Evolutionary conservation across 2,113 vertebrate genomes (phyloP), one percentile per base, ranked within the genome.

Genomic region (Alligator sinensis): DNA sequence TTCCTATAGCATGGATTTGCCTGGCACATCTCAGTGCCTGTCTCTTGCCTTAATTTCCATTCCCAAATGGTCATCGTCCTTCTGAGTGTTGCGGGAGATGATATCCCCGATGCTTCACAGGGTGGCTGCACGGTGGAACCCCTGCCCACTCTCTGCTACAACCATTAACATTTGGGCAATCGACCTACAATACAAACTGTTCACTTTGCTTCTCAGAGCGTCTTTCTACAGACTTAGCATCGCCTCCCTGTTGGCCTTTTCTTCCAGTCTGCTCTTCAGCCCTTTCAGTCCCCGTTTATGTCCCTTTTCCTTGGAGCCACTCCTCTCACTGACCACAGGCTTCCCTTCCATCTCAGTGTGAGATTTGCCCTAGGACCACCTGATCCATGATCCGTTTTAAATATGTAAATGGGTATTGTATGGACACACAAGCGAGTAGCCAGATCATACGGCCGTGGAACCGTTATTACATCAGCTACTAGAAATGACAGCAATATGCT

Each of bases 381-480:
- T 70, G 68, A 8, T 38, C 68, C 30, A 21, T 70, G 18, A 70
- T 70, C 19, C 34, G 7, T 47, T 47, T 47, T 47, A 47, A 47
- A 47, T 3, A 9, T 70, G 18, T 12, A 17, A 70, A 18, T 10
- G 5, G 86, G 61, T 93, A 18, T 79, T 30, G 3, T 30, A 38
- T 10, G 75, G 2, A 24, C 38, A 59, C 86, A 66, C 2, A 11
- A 38, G 28, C 5, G n/a, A 82, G 90, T 11, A 24, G 66, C 19
- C 77, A 34, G 62, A 38, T 89, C 57, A 93, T 89, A 91, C 91
- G 93, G 95, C 85, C 82, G 89, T 84, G 10, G 77, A 87, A 78
- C 87, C 16, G 19, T 22, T 28, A 18, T 6, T 61, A 47, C 13
- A 5, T 27, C 2, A 47, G 75, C 81, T 76, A 72, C 21, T 89